Conservation (phyloP, 2,888 invertebrate genomes). For the Tanypteryx hageni region DNA sequence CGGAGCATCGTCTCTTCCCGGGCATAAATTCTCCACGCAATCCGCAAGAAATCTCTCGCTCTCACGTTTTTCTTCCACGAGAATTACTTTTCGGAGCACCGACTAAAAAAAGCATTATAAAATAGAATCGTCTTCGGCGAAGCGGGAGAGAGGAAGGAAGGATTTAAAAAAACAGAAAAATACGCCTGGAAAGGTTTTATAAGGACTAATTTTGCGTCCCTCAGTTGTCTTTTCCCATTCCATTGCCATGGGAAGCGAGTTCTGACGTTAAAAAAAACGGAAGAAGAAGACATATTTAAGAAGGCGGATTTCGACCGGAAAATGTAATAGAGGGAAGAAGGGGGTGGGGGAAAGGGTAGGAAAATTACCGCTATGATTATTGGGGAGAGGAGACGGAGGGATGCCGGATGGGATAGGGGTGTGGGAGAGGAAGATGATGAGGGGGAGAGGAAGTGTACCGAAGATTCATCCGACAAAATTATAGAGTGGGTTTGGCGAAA, state of each 20-base stretch:
- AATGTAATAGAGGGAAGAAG: background rate
- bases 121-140: background rate
- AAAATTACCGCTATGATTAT: background rate
- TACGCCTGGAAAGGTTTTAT: background rate
- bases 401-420: too few species aligned
- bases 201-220: conserved; percentile 6
- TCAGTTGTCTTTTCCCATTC: background rate
- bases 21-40: background rate
- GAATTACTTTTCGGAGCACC: background rate
- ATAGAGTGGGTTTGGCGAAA: background rate
- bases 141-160: background rate
- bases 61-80: background rate
- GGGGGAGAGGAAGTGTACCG: too few species aligned
- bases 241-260: background rate
- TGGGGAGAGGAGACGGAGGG: background rate
- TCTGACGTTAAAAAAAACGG: background rate
- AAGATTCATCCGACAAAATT: background rate
- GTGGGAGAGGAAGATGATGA: too few species aligned
- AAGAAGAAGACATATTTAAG: background rate
- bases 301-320: background rate
- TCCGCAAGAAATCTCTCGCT: background rate
- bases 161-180: background rate
- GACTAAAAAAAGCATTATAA: background rate
- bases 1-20: background rate
- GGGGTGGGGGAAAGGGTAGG: background rate